Percentiles rank a stretch among this genome's conserved stretches.
Evolutionary conservation across 2,113 vertebrate genomes (phyloP).

Genomic region (Pomatostomus ruficeps): DNA sequence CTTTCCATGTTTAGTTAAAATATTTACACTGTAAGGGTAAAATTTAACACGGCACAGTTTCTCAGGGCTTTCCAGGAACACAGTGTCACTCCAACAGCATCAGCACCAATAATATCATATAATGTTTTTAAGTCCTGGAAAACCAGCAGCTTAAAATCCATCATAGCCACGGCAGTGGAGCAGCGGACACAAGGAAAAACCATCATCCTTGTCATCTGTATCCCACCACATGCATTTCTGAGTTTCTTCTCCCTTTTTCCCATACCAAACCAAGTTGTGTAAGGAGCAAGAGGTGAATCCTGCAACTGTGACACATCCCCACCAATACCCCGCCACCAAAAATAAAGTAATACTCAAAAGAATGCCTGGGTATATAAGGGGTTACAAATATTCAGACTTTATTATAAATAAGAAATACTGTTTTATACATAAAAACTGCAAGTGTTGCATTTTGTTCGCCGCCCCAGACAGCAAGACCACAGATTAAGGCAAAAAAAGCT

Average conservation of each 20-base stretch:
- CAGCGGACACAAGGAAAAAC: neutral
- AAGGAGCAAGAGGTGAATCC: neutral
- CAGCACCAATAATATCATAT: neutral
- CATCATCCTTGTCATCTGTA: neutral
- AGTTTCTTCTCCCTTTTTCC: neutral
- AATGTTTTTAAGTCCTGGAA: neutral
- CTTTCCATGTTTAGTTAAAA: neutral
- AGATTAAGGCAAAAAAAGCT: conserved; percentile 70
- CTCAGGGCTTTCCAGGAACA: neutral
- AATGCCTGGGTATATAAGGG: conserved; percentile 63
- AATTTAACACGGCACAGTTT: too few species aligned
- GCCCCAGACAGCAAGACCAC: conserved; percentile 69
- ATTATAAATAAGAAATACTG: conserved; percentile 99
- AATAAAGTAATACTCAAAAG: conserved; percentile 50
- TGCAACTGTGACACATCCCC: neutral
- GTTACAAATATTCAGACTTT: conserved; percentile 89
- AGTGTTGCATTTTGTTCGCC: conserved; percentile 77
- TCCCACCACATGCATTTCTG: neutral
- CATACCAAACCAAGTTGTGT: neutral
- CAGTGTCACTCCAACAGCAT: neutral
- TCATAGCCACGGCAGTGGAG: neutral
- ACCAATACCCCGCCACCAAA: neutral
- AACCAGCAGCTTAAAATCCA: neutral
- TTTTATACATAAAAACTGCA: conserved; percentile 86
- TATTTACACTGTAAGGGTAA: too few species aligned